These are phyloP conservation scores for Polyploca ridens DNA, from an alignment of 2,888 invertebrate species.

Conservation along the genomic window DNA sequence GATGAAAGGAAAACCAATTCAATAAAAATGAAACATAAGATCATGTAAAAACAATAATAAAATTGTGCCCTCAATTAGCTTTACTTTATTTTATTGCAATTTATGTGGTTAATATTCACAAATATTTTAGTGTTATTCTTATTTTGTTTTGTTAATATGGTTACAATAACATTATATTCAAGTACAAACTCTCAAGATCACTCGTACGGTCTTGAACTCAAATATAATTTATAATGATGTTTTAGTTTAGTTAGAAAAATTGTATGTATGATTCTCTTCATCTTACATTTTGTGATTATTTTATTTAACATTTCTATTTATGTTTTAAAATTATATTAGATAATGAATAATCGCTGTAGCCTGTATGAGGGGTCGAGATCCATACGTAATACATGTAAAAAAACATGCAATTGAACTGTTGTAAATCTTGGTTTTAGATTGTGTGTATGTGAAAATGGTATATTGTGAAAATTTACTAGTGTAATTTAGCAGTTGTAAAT, in stretches of 20 bases:
- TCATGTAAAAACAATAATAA: background rate
- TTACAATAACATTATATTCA: background rate
- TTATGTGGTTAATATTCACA: background rate
- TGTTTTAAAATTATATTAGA: no score
- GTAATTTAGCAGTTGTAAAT: background rate
- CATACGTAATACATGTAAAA: no score
- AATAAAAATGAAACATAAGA: constrained; percentile 36
- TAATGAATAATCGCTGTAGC: no score
- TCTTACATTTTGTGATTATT: background rate
- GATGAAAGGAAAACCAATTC: constrained; percentile 57
- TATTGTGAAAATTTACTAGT: background rate
- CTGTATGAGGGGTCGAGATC: no score
- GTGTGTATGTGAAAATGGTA: background rate
- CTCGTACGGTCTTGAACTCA: background rate
- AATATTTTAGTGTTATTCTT: background rate
- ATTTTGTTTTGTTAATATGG: background rate
- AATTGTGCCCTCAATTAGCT: no score
- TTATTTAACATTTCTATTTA: background rate
- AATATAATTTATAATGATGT: background rate
- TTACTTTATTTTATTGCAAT: background rate
- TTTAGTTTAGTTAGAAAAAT: no score
- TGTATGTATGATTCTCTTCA: no score
- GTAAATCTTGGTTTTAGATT: no score
- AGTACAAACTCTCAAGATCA: background rate
- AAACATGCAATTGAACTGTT: no score